A percentile compares a stretch with the other conserved stretches of the same genome.
Evolutionary conservation across 2,797 vertebrate species (phyloP).

Genomic region (Lagodon rhomboides): DNA sequence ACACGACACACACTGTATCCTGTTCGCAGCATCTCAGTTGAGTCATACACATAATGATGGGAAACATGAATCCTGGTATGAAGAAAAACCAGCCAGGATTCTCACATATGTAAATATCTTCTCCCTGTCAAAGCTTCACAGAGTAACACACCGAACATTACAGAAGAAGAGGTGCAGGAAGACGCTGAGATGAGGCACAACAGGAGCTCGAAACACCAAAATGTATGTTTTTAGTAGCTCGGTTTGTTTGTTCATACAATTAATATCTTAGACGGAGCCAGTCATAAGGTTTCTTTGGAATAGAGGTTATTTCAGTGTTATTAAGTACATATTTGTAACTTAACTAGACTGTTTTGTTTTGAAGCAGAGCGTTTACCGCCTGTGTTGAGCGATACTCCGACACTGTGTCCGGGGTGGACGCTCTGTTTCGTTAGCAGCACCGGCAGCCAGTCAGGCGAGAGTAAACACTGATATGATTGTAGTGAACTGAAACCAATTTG

Average conservation of each 20-base stretch:
- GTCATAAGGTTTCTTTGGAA: not conserved
- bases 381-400: slow-evolving; percentile 42
- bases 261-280: not conserved
- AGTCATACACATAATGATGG: slow-evolving; percentile 9
- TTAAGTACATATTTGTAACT: not conserved
- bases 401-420: slow-evolving; percentile 47
- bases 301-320: not conserved
- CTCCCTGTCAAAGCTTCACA: not conserved
- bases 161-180: not conserved
- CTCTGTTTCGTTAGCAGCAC: slow-evolving; percentile 31
- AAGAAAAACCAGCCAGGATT: not conserved
- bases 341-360: not conserved
- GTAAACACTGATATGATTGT: slow-evolving; percentile 82
- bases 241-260: not conserved
- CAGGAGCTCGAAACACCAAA: not conserved
- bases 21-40: slow-evolving; percentile 1
- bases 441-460: slow-evolving; percentile 61
- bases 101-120: not conserved
- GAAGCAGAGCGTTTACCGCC: not conserved
- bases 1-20: not conserved
- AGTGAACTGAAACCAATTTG: slow-evolving; percentile 75
- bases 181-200: not conserved
- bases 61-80: not conserved
- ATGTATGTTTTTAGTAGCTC: not conserved
- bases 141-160: not conserved